Conservation (phyloP, 64 coral and sea anemone species). For the Orbicella faveolata region DNA sequence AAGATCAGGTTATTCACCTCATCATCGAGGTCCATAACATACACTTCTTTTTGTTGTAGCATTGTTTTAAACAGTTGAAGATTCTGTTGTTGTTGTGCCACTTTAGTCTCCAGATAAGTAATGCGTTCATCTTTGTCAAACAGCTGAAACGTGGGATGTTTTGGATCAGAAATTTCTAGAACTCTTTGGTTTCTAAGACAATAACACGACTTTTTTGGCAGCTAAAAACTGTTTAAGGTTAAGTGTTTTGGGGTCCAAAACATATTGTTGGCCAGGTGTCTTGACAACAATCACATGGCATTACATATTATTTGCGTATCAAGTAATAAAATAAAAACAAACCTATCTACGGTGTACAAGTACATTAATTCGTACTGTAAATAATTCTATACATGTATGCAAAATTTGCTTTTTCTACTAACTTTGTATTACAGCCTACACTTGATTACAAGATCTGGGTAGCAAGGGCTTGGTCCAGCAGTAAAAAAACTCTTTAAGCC, state of each 20-base stretch:
- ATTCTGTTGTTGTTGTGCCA: conserved; percentile 89
- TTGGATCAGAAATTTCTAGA: conserved; percentile 2
- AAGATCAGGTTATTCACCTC: conserved; percentile 48
- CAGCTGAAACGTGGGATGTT: conserved; percentile 26
- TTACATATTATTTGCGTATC: too few species aligned
- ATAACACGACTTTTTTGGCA: neutral
- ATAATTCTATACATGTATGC: too few species aligned
- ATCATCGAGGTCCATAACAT: conserved; percentile 38
- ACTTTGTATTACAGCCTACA: too few species aligned
- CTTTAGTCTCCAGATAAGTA: conserved; percentile 71
- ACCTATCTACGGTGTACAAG: too few species aligned
- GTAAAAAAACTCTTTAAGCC: too few species aligned
- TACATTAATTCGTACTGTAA: too few species aligned
- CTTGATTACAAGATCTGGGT: too few species aligned
- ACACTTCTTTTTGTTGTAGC: conserved; percentile 67
- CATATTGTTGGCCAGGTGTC: too few species aligned
- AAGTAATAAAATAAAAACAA: too few species aligned
- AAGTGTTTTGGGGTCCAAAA: neutral
- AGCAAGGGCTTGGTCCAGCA: too few species aligned
- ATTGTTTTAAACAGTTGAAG: conserved; percentile 82
- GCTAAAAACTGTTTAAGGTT: neutral
- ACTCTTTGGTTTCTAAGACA: neutral
- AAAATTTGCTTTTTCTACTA: too few species aligned
- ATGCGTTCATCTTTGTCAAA: conserved; percentile 59
- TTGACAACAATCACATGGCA: too few species aligned